Conservation (phyloP, 2,888 invertebrate genomes). For the Pseudanteris insignis region DNA sequence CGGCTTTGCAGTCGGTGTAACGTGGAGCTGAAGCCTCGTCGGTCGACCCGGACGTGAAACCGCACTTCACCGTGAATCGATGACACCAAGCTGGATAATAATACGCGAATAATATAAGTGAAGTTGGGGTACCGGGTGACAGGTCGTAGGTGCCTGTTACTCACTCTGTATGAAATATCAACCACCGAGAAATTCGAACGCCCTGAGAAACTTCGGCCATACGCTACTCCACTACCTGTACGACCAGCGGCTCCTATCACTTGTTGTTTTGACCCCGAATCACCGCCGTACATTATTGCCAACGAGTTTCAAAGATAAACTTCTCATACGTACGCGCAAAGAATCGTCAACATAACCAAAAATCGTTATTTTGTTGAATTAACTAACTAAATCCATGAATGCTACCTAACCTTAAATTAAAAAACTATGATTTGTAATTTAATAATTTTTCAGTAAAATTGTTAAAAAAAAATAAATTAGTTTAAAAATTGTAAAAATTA, state of each 20-base stretch:
- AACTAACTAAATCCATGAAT: too few relatives aligned
- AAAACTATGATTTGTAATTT: too few relatives aligned
- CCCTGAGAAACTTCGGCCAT: constrained; percentile 64
- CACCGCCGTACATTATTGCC: constrained; percentile 12
- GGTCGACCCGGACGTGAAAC: constrained; percentile 63
- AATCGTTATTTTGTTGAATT: too few relatives aligned
- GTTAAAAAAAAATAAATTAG: too few relatives aligned
- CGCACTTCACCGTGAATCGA: constrained; percentile 60
- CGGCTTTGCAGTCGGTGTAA: too few relatives aligned
- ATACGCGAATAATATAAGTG: constrained; percentile 59
- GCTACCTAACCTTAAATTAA: too few relatives aligned
- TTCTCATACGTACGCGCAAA: too few relatives aligned
- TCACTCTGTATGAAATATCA: constrained; percentile 66
- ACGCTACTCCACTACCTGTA: constrained; percentile 27
- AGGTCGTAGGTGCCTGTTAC: constrained; percentile 55
- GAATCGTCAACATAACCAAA: too few relatives aligned
- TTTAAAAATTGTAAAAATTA: too few relatives aligned
- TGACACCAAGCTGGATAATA: constrained; percentile 48
- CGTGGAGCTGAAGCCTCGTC: constrained; percentile 31
- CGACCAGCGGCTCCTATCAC: constrained; percentile 17
- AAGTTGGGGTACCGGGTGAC: constrained; percentile 53
- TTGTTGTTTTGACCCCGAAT: constrained; percentile 19
- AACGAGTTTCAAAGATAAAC: too few relatives aligned
- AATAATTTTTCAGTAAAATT: too few relatives aligned
- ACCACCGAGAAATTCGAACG: constrained; percentile 66